phyloP scores from a whole-genome alignment of 2,888 invertebrate species.

The Corbicula japonica region DNA sequence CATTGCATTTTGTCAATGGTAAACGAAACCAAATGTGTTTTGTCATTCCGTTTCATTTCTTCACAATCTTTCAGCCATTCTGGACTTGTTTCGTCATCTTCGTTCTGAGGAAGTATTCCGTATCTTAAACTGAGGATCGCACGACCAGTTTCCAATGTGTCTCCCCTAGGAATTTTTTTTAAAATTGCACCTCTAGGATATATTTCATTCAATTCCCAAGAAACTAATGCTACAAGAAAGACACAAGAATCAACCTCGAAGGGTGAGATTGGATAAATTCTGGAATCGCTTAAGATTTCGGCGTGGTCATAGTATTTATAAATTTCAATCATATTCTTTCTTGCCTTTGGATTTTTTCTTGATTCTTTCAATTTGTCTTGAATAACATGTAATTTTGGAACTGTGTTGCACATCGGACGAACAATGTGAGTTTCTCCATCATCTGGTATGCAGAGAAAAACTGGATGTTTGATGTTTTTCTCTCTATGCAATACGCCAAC shows the following conservation, averaged over 20 bases:
- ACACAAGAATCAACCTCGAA: conserved; percentile 60
- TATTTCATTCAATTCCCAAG: conserved; percentile 53
- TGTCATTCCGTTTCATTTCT: conserved; percentile 41
- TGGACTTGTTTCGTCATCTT: not conserved
- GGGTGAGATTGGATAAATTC: too few relatives aligned
- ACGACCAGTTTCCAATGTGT: conserved; percentile 29
- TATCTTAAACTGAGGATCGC: conserved; percentile 36
- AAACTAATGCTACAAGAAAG: conserved; percentile 63
- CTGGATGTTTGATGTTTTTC: conserved; percentile 55
- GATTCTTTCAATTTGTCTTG: conserved; percentile 5
- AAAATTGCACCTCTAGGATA: conserved; percentile 70
- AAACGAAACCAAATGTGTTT: conserved; percentile 40
- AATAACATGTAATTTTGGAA: conserved; percentile 69
- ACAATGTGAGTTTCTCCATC: conserved; percentile 63
- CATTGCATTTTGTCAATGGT: conserved; percentile 66
- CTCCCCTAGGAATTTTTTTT: conserved; percentile 51
- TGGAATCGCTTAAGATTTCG: too few relatives aligned
- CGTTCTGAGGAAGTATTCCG: conserved; percentile 40
- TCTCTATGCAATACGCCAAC: conserved; percentile 54
- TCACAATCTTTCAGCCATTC: conserved; percentile 8
- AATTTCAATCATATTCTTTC: too few relatives aligned
- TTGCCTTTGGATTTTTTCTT: not conserved
- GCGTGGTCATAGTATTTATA: too few relatives aligned
- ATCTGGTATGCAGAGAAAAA: conserved; percentile 67
- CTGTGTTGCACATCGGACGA: conserved; percentile 70